Percentiles rank a stretch among this genome's conserved stretches.
Conservation (phyloP, 2,113 vertebrate species). For the Cyprinodon tularosa region DNA sequence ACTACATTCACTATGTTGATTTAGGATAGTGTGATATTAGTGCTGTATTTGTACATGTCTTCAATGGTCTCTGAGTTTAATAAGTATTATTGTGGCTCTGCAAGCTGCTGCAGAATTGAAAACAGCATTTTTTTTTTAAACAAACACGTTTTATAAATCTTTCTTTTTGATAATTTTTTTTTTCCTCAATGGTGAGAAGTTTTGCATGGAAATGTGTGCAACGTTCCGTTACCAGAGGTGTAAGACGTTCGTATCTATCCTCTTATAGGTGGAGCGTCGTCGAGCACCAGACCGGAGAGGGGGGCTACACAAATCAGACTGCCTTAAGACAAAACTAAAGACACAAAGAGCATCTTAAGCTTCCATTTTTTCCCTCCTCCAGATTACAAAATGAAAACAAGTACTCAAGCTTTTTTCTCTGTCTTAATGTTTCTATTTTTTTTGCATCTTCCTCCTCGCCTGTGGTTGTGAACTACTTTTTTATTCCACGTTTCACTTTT, state of each 20-base stretch:
- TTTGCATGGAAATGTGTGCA: slow-evolving; percentile 80
- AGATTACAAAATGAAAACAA: slow-evolving; percentile 60
- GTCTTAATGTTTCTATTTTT: slow-evolving; percentile 52
- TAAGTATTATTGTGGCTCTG: slow-evolving; percentile 46
- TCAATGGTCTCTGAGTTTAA: slow-evolving; percentile 12
- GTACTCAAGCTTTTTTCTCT: slow-evolving; percentile 57
- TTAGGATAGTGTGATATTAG: slow-evolving; percentile 21
- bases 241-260: slow-evolving; percentile 83
- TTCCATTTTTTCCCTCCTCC: slow-evolving; percentile 34
- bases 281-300: slow-evolving; percentile 75
- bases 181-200: slow-evolving; percentile 57
- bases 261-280: slow-evolving; percentile 81
- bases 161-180: slow-evolving; percentile 46
- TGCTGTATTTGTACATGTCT: slow-evolving; percentile 6
- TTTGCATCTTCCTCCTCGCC: slow-evolving; percentile 38
- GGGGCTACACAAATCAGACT: slow-evolving; percentile 80
- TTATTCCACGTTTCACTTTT: slow-evolving; percentile 51
- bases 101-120: slow-evolving; percentile 18
- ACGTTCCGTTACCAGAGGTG: slow-evolving; percentile 77
- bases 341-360: slow-evolving; percentile 65
- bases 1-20: not conserved
- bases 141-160: slow-evolving; percentile 37
- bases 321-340: slow-evolving; percentile 80
- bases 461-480: slow-evolving; percentile 49
- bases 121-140: slow-evolving; percentile 32